Base-by-base conservation (phyloP, 1,140 invertebrate species). In the Gerris buenoi region DNA sequence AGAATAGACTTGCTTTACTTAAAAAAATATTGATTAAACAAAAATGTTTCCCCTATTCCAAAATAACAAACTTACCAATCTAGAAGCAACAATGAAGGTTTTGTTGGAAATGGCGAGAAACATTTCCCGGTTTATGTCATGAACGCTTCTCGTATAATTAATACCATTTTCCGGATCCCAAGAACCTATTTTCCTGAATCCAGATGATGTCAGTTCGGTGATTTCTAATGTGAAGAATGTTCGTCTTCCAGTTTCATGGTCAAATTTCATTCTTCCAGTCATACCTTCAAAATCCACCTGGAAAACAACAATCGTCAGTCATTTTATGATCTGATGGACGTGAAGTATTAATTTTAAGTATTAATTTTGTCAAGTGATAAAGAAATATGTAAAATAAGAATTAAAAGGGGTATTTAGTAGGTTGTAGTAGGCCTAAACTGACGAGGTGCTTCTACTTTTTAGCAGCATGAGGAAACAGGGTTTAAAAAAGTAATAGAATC, bases 241-340 rank as follows among this genome's bases (percentile, higher is more conserved):
- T 58, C 90, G 77, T 71, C 86, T 80, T 5, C 90, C 90, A 22
- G 81, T 78, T 15, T 78, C 79, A 65, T 85, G 81, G 69, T 90
- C 85, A 70, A 95, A 88, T 29, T 80, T 78, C 10, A 95, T 85
- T 46, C 82, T 78, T n/a, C 91, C 91, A 0, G 91, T 91, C 26
- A 91, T 72, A 13, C 85, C 87, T 46, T 84, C 84, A 26, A 85
- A 79, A 33, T 83, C 80, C 1, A 81, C 78, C 83, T 85, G 73
- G n/a, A 75, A 74, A 67, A 68, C 5, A 27, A 22, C 1, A 14
- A 25, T n/a, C n/a, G n/a, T n/a, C n/a, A n/a, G n/a, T n/a, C n/a
- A n/a, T n/a, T n/a, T n/a, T n/a, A n/a, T n/a, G n/a, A n/a, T n/a
- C n/a, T n/a, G n/a, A n/a, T n/a, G n/a, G n/a, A n/a, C n/a, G n/a